Base-by-base conservation (phyloP, 2,888 invertebrate genomes). In the Nemotelus pantherinus region DNA sequence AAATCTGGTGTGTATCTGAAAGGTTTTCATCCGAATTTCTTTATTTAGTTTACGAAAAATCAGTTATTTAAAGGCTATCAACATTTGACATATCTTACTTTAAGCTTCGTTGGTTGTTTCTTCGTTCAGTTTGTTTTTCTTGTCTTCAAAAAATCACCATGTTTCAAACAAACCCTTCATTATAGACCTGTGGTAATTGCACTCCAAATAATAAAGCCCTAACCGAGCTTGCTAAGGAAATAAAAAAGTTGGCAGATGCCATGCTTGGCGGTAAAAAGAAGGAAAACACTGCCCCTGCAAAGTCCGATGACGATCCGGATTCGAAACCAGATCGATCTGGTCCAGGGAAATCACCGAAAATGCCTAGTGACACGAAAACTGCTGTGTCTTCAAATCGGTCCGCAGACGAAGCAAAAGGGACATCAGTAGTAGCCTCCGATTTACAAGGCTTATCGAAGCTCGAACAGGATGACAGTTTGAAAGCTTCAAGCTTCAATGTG, bases 161-260 rank as follows among this genome's bases (percentile, higher is more conserved):
- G 0, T 25, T 25, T 25, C 25, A 25, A 25, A 25, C 25, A 25
- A 25, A 25, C 25, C 1, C 7, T 63, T 63, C 47, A 44, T 79
- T 77, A 10, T 53, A 80, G 80, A 58, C 77, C 48, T 80, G 80
- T 60, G 55, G 55, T 7, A 78, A 77, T 55, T 80, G 80, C 47
- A 60, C 39, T 25, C 44, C 78, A 43, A 10, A 45, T 25, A 78
- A 64, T 39, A 65, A 71, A 72, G 60, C 64, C 25, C 44, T 80
- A 25, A 78, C 77, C 10, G 74, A 64, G 48, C 75, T 80, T 48
- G 78, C 78, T 44, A 75, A 76, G 72, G 77, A 80, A 55, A 77
- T 79, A n/a, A 77, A 77, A 39, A 48, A 48, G 5, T 70, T 77
- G 9, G 60, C 79, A 6, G 77, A 77, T 43, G 9, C n/a, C 10